Percentiles rank a stretch among this genome's conserved stretches.
These are phyloP conservation scores for Parus major DNA, from an alignment of 2,113 vertebrate species.

Conservation along the genomic window DNA sequence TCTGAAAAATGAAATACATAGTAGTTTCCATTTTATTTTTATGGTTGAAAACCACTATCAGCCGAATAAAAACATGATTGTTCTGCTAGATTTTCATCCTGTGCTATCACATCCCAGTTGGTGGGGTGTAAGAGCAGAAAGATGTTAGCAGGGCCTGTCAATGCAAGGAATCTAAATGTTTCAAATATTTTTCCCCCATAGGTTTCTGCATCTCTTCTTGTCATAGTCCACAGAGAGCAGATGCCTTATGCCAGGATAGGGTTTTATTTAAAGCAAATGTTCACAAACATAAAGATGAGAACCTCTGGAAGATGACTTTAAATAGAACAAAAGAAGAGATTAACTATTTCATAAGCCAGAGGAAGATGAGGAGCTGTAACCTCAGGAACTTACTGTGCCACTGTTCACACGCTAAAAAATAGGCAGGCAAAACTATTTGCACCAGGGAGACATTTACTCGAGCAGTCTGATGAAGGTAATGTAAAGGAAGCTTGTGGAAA, in stretches of 20 bases:
- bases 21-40: not conserved
- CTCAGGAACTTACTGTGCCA: not conserved
- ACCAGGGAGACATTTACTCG: not conserved
- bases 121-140: not conserved
- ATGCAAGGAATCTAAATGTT: not conserved
- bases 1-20: not conserved
- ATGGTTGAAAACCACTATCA: not conserved
- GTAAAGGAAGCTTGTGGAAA: not conserved
- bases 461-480: not conserved
- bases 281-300: not conserved
- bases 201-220: not conserved
- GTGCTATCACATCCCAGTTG: not conserved
- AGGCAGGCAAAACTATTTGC: not conserved
- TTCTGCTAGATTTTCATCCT: not conserved
- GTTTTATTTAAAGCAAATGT: not conserved
- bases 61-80: not conserved
- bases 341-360: not conserved
- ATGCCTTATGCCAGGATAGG: not conserved
- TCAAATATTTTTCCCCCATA: not conserved
- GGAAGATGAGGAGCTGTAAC: not conserved
- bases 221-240: not conserved
- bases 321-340: not conserved
- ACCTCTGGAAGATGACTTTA: not conserved
- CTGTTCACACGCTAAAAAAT: not conserved
- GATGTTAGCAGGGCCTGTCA: not conserved